phyloP scores from a whole-genome alignment of 2,888 invertebrate genomes.

The Lycia hirtaria region DNA sequence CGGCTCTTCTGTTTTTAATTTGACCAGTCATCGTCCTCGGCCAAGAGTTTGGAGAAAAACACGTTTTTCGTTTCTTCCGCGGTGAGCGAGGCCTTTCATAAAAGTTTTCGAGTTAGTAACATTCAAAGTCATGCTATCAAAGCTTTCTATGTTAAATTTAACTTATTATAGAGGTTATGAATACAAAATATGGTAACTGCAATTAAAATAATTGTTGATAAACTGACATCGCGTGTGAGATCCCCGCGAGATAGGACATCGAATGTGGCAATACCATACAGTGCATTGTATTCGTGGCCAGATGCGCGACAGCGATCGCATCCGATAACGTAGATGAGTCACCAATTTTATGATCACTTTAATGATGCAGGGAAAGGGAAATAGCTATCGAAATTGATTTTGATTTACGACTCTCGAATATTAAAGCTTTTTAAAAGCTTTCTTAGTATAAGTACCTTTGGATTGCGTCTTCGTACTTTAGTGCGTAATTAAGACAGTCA shows the following conservation, averaged over 20 bases:
- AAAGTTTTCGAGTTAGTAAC: conserved; percentile 45
- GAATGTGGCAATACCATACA: conserved; percentile 50
- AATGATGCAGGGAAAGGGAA: conserved; percentile 48
- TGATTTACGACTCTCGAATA: conserved; percentile 16
- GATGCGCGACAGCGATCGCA: conserved; percentile 55
- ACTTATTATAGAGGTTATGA: neutral
- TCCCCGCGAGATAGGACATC: conserved; percentile 41
- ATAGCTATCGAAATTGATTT: conserved; percentile 31
- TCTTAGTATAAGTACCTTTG: conserved; percentile 10
- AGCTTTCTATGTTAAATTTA: neutral
- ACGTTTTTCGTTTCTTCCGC: conserved; percentile 60
- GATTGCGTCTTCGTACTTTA: conserved; percentile 17
- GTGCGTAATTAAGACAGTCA: conserved; percentile 25
- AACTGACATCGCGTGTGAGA: conserved; percentile 45
- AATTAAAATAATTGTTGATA: conserved; percentile 15
- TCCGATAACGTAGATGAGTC: conserved; percentile 60
- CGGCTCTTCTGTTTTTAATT: conserved; percentile 68
- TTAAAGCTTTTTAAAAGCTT: conserved; percentile 12
- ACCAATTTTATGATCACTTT: conserved; percentile 51
- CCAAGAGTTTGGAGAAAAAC: conserved; percentile 56
- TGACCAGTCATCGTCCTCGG: conserved; percentile 68
- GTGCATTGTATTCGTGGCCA: conserved; percentile 58
- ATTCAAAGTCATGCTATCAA: conserved; percentile 6
- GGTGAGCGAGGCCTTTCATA: conserved; percentile 50
- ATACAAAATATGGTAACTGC: conserved; percentile 6